Percentiles rank a stretch among this genome's conserved stretches.
Evolutionary conservation across 2,113 vertebrate genomes (phyloP).

Genomic region (Canis aureus): DNA sequence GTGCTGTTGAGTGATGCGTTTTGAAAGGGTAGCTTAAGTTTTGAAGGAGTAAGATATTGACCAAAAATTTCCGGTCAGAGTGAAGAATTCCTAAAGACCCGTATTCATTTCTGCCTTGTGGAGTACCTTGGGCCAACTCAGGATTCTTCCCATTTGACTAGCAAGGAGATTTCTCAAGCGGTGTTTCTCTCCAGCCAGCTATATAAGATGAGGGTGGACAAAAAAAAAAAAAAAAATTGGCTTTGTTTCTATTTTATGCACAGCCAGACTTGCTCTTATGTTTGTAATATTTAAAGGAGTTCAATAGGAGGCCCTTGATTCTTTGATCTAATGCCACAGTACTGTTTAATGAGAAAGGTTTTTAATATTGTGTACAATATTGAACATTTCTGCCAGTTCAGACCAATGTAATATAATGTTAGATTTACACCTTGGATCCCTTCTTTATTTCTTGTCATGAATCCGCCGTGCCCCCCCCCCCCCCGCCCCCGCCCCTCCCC

Average conservation of each 20-base stretch:
- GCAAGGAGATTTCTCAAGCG: neutral
- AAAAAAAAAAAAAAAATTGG: neutral
- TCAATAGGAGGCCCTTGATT: constrained; percentile 96
- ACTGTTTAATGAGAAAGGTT: constrained; percentile 88
- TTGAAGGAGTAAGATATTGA: constrained; percentile 14
- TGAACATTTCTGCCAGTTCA: constrained; percentile 81
- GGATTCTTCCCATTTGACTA: constrained; percentile 58
- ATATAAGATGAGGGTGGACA: constrained; percentile 18
- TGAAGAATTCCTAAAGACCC: neutral
- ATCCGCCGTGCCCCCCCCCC: neutral
- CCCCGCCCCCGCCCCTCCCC: neutral
- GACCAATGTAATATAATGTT: constrained; percentile 82
- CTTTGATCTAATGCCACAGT: constrained; percentile 96
- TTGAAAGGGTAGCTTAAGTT: constrained; percentile 60
- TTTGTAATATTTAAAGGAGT: constrained; percentile 95
- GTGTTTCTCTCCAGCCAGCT: constrained; percentile 15
- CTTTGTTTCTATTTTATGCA: constrained; percentile 83
- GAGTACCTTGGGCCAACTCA: constrained; percentile 29
- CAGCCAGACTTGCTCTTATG: constrained; percentile 87
- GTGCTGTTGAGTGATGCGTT: constrained; percentile 27
- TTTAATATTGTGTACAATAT: constrained; percentile 87
- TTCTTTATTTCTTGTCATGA: constrained; percentile 83
- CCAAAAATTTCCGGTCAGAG: neutral
- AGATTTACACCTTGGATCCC: constrained; percentile 85
- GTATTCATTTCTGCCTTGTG: neutral